Conservation (phyloP, 2,888 invertebrate species). For the Coelinius sp. region DNA sequence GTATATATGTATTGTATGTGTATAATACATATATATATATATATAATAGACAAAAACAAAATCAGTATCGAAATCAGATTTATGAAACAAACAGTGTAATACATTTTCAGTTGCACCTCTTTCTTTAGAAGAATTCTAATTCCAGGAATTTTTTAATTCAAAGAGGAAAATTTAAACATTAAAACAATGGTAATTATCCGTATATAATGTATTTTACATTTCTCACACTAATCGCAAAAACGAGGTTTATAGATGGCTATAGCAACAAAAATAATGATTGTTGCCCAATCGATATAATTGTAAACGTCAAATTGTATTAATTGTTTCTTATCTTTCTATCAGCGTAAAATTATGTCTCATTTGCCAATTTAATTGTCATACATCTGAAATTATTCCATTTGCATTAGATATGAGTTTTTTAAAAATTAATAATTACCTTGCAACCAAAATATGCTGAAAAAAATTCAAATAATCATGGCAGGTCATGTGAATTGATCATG, state of each 20-base stretch:
- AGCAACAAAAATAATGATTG: constrained; percentile 20
- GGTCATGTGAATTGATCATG: neutral
- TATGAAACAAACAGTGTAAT: constrained; percentile 32
- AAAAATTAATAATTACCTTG: neutral
- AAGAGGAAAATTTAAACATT: constrained; percentile 17
- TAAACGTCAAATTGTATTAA: constrained; percentile 34
- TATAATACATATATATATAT: constrained; percentile 31
- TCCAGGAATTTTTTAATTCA: constrained; percentile 3
- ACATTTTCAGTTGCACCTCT: constrained; percentile 27
- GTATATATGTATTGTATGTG: too few relatives aligned
- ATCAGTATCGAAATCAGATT: constrained; percentile 8
- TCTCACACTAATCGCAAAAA: constrained; percentile 21
- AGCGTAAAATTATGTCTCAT: neutral
- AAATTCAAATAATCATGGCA: neutral
- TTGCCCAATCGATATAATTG: constrained; percentile 37
- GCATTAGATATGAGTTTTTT: neutral
- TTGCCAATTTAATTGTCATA: neutral
- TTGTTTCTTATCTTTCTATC: constrained; percentile 22
- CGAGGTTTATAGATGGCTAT: constrained; percentile 13
- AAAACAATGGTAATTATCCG: constrained; percentile 26
- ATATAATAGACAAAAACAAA: constrained; percentile 24
- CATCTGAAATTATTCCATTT: neutral
- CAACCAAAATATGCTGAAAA: neutral
- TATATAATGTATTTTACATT: constrained; percentile 38
- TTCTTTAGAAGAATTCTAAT: constrained; percentile 3